phyloP scores from a whole-genome alignment of 2,113 vertebrate species.

The Recurvirostra avosetta region DNA sequence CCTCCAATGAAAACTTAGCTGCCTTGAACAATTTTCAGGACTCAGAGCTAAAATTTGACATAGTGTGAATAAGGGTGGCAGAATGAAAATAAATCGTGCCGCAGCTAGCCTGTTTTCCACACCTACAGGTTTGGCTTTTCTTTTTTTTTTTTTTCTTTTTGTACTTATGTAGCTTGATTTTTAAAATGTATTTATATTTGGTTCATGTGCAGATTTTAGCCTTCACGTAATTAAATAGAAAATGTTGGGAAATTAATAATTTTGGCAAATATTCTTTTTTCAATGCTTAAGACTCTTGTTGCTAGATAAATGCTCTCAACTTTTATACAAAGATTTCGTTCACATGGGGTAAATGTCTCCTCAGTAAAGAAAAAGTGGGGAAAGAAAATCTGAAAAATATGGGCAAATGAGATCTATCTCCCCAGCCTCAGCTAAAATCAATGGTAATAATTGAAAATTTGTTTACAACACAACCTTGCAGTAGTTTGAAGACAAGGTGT shows the following conservation, averaged over 20 bases:
- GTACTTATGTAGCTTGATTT: not conserved
- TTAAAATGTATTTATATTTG: not conserved
- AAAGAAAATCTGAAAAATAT: constrained; percentile 10
- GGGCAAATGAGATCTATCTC: not conserved
- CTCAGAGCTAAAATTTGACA: not conserved
- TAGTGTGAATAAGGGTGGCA: not conserved
- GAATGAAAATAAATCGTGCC: not conserved
- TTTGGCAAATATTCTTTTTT: not conserved
- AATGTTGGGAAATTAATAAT: not conserved
- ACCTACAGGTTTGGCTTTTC: not conserved
- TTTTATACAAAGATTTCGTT: not conserved
- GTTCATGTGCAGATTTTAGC: not conserved
- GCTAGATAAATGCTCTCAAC: not conserved
- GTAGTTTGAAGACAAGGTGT: not conserved
- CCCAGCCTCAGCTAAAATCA: not conserved
- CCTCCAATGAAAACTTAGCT: not conserved
- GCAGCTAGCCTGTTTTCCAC: not conserved
- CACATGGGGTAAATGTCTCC: not conserved
- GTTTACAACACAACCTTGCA: not conserved
- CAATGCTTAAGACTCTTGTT: not conserved
- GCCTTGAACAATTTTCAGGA: not conserved
- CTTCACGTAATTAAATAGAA: not conserved
- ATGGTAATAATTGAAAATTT: not conserved
- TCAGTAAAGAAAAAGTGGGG: not conserved
- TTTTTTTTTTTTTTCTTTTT: not conserved